Percentiles rank a stretch among this genome's conserved stretches.
phyloP scores from a whole-genome alignment of 2,113 vertebrate genomes.

The Noturus placidus region DNA sequence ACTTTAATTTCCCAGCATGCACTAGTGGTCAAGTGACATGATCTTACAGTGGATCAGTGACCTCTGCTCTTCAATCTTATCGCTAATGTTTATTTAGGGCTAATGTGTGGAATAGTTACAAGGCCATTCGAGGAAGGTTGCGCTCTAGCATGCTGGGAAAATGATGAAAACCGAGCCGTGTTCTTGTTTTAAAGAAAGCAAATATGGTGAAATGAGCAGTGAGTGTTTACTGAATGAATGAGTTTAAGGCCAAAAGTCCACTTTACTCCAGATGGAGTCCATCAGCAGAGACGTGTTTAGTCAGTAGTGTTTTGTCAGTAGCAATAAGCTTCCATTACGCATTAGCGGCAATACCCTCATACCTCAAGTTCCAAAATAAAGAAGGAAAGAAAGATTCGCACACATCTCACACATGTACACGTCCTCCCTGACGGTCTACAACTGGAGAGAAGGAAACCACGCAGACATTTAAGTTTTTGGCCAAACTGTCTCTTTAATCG shows the following conservation, averaged over 20 bases:
- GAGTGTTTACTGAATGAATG: neutral
- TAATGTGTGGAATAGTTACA: neutral
- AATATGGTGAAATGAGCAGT: neutral
- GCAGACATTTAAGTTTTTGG: neutral
- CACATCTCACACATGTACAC: neutral
- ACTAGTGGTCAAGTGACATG: neutral
- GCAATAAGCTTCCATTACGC: neutral
- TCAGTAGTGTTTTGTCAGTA: neutral
- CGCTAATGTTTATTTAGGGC: neutral
- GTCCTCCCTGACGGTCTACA: neutral
- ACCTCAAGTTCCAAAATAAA: neutral
- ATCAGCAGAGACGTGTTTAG: neutral
- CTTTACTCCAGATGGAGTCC: neutral
- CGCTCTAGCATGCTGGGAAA: slow-evolving; percentile 22
- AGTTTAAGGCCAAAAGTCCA: neutral
- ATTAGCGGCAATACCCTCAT: neutral
- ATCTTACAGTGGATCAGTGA: neutral
- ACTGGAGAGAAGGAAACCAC: neutral
- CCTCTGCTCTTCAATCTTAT: neutral
- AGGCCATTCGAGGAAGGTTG: neutral
- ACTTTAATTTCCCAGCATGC: neutral
- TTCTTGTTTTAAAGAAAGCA: neutral
- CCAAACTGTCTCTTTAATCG: neutral
- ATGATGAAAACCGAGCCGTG: neutral
- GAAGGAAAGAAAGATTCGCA: neutral